Base-by-base conservation (phyloP, 2,888 invertebrate genomes). In the Amphipyra tragopoginis region DNA sequence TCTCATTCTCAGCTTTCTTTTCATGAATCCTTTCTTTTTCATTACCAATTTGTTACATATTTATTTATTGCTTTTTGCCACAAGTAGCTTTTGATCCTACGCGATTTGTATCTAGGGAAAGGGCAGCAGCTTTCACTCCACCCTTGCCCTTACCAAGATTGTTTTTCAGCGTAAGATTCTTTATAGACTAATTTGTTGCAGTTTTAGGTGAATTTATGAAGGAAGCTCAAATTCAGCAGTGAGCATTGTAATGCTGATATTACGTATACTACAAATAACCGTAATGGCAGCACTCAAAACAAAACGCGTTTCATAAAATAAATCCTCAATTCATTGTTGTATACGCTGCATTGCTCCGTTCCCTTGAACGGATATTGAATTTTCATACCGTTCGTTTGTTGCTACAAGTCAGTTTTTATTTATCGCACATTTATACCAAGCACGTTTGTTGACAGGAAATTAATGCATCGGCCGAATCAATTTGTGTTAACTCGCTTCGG, bases 281-380 rank as follows among this genome's bases (percentile, higher is more conserved):
- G 29, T 29, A 29, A 45, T 45, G 51, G 39, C 26, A 48, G 44
- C 5, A 43, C 10, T 71, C 15, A 55, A 74, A 71, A 71, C 54
- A 64, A 64, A 58, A 57, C 29, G 65, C 52, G 55, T 70, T 74
- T 74, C 65, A 72, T 72, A 76, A 85, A 87, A 86, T 86, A 87
- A 86, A 86, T 86, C 80, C 66, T 76, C 85, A 86, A 88, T 87
- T 85, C 86, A 86, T 86, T 86, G 83, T 83, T 83, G 79, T 84
- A 81, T 86, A 77, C 83, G 80, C 82, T 90, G 90, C 88, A 89
- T 84, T 89, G 73, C 85, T 79, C 81, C 79, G 78, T 68, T 79
- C 85, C 79, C 86, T 83, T 80, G 71, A 81, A 67, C 93, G 94
- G 94, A 94, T 93, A 94, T 94, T 93, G 91, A 93, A 93, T 93